A percentile compares a stretch with the other conserved stretches of the same genome.
These are phyloP conservation scores for Metalampra italica DNA, from an alignment of 2,888 invertebrate genomes.

Conservation along the genomic window DNA sequence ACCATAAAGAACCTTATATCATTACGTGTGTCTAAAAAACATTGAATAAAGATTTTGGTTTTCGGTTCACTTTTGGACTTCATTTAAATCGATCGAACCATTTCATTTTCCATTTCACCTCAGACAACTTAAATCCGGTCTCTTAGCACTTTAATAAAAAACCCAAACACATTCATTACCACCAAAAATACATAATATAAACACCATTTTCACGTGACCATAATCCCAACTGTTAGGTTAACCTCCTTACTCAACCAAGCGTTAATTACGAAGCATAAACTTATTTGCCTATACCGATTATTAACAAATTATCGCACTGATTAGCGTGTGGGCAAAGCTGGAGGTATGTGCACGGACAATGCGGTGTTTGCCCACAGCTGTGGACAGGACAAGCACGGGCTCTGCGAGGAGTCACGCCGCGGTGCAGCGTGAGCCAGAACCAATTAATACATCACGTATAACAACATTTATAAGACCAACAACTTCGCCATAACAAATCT, in stretches of 20 bases:
- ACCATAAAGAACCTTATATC: no score
- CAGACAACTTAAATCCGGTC: background rate
- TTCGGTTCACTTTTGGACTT: background rate
- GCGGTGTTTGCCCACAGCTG: conserved; percentile 4
- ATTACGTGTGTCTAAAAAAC: no score
- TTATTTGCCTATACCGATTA: conserved; percentile 25
- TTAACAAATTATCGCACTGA: conserved; percentile 33
- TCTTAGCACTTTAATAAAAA: background rate
- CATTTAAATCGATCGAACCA: background rate
- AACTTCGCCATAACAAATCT: conserved; percentile 29
- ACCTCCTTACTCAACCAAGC: conserved; percentile 28
- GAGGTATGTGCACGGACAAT: conserved; percentile 4
- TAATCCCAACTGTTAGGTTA: conserved; percentile 7
- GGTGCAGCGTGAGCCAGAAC: conserved; percentile 33
- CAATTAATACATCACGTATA: conserved; percentile 36
- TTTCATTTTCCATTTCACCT: background rate
- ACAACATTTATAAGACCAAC: conserved; percentile 39
- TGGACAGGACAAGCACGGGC: conserved; percentile 4
- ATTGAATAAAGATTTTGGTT: background rate
- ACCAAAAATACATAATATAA: background rate
- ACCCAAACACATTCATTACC: background rate
- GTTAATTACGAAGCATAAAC: conserved; percentile 31
- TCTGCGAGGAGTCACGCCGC: conserved; percentile 29
- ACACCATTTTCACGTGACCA: background rate
- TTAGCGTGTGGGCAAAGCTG: conserved; percentile 20